Evolutionary conservation across 2,797 vertebrate species (phyloP).

Genomic region (Tokudaia tokunoshimensis): DNA sequence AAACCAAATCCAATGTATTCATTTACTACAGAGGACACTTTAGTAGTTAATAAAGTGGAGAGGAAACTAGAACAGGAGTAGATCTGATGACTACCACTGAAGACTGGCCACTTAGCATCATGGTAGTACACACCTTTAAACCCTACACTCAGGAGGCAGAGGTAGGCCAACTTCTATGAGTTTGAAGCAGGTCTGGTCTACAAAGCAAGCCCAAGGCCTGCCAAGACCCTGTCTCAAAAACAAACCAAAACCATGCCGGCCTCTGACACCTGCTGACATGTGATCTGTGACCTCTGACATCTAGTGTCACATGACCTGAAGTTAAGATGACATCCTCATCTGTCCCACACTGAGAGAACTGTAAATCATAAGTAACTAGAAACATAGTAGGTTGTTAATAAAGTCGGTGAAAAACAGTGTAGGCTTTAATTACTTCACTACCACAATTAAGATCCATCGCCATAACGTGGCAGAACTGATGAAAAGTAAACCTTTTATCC

Average conservation of each 20-base stretch:
- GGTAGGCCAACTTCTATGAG: neutral
- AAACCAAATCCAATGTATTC: neutral
- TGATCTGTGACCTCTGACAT: neutral
- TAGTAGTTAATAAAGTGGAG: neutral
- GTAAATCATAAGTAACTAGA: neutral
- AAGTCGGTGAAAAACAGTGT: neutral
- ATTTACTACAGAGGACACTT: slow-evolving; percentile 11
- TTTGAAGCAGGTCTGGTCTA: neutral
- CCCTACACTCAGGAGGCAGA: neutral
- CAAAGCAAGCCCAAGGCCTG: neutral
- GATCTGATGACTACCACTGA: neutral
- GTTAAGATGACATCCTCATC: neutral
- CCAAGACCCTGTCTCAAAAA: neutral
- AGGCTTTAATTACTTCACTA: slow-evolving; percentile 25
- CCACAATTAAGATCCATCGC: neutral
- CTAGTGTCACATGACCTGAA: neutral
- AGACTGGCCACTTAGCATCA: neutral
- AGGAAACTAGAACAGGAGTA: slow-evolving; percentile 13
- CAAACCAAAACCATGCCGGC: neutral
- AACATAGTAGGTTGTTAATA: neutral
- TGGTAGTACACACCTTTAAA: neutral
- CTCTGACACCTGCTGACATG: neutral
- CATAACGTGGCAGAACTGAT: neutral
- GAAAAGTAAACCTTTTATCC: slow-evolving; percentile 27
- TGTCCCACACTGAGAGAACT: neutral